Evolutionary conservation across 2,797 vertebrate species (phyloP), one percentile per base, ranked within the genome.

Genomic region (Diceros bicornis): DNA sequence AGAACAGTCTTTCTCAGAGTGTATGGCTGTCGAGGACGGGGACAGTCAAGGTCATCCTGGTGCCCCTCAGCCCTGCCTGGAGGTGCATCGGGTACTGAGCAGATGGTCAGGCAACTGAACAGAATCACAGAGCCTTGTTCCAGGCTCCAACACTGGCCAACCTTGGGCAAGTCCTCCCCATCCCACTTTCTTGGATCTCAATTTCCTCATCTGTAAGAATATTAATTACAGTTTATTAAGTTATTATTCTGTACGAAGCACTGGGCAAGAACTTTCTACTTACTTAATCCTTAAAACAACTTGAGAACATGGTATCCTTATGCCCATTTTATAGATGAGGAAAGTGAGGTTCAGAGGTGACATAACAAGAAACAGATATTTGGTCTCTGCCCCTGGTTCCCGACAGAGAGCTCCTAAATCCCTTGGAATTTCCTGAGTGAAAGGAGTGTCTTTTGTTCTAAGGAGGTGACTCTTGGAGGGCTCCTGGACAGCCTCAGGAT

Each of bases 71-170:
- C 52, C 61, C 52, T 44, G 17, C 52, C 16, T 14, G 23, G 4
- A 0, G 3, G 13, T 37, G 47, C 4, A 0, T 34, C 17, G 0
- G 5, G 10, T 6, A n/a, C n/a, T 34, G 62, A 64, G 64, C 8
- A 34, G 41, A 32, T 4, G 3, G 55, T 83, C 84, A 34, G 62
- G 52, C 21, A 14, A 66, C 57, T 44, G 13, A n/a, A 29, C 37
- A 61, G 82, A 47, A 55, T 79, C 61, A 17, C 34, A 10, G 52
- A 82, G 8, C 5, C 25, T 71, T 64, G 62, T 64, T 92, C 18
- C 32, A 84, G 61, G 74, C 25, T 0, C 50, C 50, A 13, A 13
- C 50, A 52, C 50, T 52, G 14, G 14, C 50, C 14, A 2, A 72
- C 23, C 17, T 44, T 8, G 44, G 68, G 47, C 3, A 37, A 57